Evolutionary conservation across 2,113 vertebrate species (phyloP), one percentile per base, ranked within the genome.

Genomic region (Sceloporus tristichus): DNA sequence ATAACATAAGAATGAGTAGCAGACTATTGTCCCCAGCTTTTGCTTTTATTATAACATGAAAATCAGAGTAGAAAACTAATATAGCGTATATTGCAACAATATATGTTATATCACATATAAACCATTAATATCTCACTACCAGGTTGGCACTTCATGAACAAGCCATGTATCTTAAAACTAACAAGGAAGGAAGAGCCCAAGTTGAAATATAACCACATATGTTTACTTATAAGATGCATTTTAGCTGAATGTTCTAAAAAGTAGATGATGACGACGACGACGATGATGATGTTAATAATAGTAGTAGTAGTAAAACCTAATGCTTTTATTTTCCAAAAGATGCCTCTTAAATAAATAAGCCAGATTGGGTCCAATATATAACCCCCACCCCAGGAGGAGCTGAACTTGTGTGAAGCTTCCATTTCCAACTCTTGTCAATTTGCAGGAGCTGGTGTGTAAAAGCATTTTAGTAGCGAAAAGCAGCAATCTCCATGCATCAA

Each of bases 401-500:
- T 93, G 91, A 95, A 95, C 94, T 97, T 96, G 92, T 94, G 90
- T 83, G 87, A 96, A 95, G 94, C 95, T 95, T 96, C 93, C 93
- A 93, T 96, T 96, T 97, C 93, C 94, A 96, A 95, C 93, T 96
- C 96, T 95, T 94, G 97, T 96, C 96, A 96, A 97, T 97, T 97
- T 97, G 96, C 92, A 94, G 94, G 94, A 97, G 95, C 93, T 92
- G 94, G 94, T 95, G 93, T 95, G 96, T 97, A 97, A 97, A 97
- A 97, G 96, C 95, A 95, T 94, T 97, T 97, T 96, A 96, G 95
- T 87, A 93, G 77, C 92, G 91, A 95, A 96, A 95, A 95, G 89
- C 93, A 94, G 93, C 93, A 96, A 96, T 97, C 38, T 94, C 96
- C 95, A 97, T 96, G 95, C 95, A 97, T 98, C 96, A 97, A 96